Evolutionary conservation across 2,888 invertebrate genomes (phyloP), one percentile per base, ranked within the genome.

Genomic region (Notodonta ziczac): DNA sequence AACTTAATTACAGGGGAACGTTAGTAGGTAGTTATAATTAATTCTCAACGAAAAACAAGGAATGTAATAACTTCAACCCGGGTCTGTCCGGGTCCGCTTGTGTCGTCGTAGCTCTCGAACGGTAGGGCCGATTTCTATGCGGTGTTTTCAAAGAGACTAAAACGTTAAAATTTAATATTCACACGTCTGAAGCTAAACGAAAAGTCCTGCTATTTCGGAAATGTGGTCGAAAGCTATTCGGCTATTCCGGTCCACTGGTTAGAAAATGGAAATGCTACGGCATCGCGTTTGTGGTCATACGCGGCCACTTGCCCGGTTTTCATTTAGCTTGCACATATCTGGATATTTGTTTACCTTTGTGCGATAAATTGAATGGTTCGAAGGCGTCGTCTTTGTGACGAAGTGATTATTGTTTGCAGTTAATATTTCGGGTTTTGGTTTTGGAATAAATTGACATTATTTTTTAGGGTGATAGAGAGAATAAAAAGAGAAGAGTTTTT

Each of bases 161-260:
- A 24, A 24, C 24, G 24, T 24, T 2, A 2, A 24, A 24, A 24
- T 24, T 2, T 2, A 24, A 24, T 24, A 24, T 24, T 24, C 24
- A 24, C 24, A 24, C 24, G 24, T 24, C 51, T 24, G 6, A 9
- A 32, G 53, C 35, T 53, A 65, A 70, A 70, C 67, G 65, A 75
- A 73, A 72, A 76, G 69, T 74, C 65, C 63, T 65, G 65, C 69
- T 67, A 65, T 74, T 74, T 75, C 66, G 58, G 65, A 74, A 70
- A 67, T 66, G 62, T 66, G 59, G 72, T 72, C 55, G 65, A 65
- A 74, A 67, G 70, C 74, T 67, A 69, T 77, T 73, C 66, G 54
- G 55, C 62, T 16, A 57, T 65, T 76, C 62, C 72, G 56, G 67
- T 51, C 65, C 76, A 76, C 62, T 76, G 78, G 61, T 57, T 60